Base-by-base conservation (phyloP, 2,113 vertebrate species). In the Circaetus gallicus region DNA sequence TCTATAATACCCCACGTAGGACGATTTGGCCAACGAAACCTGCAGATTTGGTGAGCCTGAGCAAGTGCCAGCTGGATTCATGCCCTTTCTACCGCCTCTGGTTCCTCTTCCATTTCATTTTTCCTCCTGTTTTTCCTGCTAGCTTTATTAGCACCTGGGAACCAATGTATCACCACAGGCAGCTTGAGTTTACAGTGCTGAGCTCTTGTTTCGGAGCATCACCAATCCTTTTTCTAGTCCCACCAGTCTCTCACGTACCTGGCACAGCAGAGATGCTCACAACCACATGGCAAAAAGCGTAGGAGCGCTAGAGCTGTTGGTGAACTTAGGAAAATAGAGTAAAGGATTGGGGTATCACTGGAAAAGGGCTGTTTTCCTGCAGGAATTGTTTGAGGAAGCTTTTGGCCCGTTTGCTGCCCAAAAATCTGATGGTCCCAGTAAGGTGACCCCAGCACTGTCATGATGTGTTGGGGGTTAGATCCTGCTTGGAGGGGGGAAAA, bases 81-180 rank as follows among this genome's bases (percentile, higher is more conserved):
- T 3, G 16, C 92, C 36, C 66, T 84, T 89, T 47, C 76, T 59
- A 18, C 66, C 0, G 0, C 67, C 71, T 93, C 74, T 53, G 32
- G 17, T 81, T 77, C 34, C 25, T 40, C 52, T 63, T 70, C 58
- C 22, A 3, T 72, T 89, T 82, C 6, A 2, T 34, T 93, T 94
- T 85, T 55, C 32, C 36, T 76, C 56, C 65, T 62, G 29, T 80
- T 90, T 86, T 80, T 47, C 40, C 53, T 73, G 17, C 82, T 69
- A 7, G 49, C 53, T 92, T 67, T 47, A 56, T 72, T n/a, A 82
- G 84, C 77, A 77, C 65, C 81, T 59, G 52, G 70, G 69, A 86
- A 38, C 67, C 0, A 0, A 47, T 13, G 49, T 59, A 20, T 38
- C 67, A 59, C 29, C 0, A 0, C 0, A 2, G 20, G 59, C 40